Evolutionary conservation across 2,113 vertebrate genomes (phyloP).

Genomic region (Otocyon megalotis): DNA sequence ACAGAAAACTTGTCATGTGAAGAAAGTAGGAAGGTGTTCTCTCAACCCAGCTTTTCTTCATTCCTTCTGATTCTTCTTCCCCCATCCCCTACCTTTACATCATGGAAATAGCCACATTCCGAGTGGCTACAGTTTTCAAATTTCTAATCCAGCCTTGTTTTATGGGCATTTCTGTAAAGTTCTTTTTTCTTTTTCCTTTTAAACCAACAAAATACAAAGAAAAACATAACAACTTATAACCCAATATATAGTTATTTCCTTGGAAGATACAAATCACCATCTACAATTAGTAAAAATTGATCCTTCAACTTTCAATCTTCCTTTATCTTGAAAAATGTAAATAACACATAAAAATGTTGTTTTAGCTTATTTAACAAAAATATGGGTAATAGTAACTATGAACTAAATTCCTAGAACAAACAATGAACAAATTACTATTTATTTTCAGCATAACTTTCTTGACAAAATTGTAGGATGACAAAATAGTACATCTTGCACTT

Average conservation of each 20-base stretch:
- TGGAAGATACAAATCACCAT: slow-evolving; percentile 33
- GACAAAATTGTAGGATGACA: neutral
- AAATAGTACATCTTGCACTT: neutral
- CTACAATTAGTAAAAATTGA: neutral
- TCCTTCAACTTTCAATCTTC: neutral
- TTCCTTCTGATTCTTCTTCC: neutral
- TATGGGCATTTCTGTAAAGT: neutral
- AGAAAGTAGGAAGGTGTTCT: neutral
- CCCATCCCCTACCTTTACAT: neutral
- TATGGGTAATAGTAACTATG: neutral
- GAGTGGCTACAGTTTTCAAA: neutral
- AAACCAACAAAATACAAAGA: slow-evolving; percentile 27
- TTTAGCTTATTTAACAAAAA: slow-evolving; percentile 64
- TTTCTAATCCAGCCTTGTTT: neutral
- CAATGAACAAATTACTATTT: slow-evolving; percentile 3
- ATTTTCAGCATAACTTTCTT: slow-evolving; percentile 35
- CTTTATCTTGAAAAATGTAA: slow-evolving; percentile 59
- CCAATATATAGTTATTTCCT: neutral
- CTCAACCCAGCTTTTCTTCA: neutral
- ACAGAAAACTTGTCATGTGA: neutral
- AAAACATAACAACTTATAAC: neutral
- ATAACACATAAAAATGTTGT: neutral
- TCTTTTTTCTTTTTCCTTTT: neutral
- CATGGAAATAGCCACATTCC: neutral
- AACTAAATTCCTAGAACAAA: slow-evolving; percentile 57